Conservation (phyloP, 2,113 vertebrate genomes). For the Isichthys henryi region DNA sequence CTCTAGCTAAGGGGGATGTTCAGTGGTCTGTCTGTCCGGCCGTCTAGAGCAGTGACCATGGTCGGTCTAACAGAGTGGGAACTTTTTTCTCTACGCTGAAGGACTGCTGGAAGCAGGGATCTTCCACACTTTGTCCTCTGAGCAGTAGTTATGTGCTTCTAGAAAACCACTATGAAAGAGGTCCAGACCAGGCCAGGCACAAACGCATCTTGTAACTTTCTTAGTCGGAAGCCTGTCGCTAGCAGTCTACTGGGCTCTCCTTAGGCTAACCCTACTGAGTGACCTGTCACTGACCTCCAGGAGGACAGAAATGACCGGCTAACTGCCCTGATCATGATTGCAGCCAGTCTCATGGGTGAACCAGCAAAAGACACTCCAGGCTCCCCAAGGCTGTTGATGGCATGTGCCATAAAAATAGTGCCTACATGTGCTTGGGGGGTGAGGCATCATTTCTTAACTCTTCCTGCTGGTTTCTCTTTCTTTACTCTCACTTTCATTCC, state of each 20-base stretch:
- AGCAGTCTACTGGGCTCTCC: not conserved
- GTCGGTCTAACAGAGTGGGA: not conserved
- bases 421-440: not conserved
- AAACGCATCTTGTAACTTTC: not conserved
- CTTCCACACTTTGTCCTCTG: not conserved
- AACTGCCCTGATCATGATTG: not conserved
- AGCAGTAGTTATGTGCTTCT: too few species aligned
- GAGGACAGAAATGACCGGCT: not conserved
- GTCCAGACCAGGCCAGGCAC: not conserved
- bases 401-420: not conserved
- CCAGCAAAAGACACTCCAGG: not conserved
- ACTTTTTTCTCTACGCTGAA: not conserved
- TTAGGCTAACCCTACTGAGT: not conserved
- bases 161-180: not conserved
- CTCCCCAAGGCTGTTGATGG: not conserved
- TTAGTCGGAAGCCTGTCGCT: not conserved
- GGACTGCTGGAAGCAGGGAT: not conserved
- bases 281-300: conserved; percentile 3
- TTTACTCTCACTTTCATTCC: not conserved
- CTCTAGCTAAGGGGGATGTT: not conserved
- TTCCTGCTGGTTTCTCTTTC: not conserved
- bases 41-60: not conserved
- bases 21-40: not conserved
- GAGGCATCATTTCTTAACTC: not conserved
- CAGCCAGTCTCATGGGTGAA: not conserved